Evolutionary conservation across 1,140 invertebrate genomes (phyloP).

Genomic region (Calycopis cecrops): DNA sequence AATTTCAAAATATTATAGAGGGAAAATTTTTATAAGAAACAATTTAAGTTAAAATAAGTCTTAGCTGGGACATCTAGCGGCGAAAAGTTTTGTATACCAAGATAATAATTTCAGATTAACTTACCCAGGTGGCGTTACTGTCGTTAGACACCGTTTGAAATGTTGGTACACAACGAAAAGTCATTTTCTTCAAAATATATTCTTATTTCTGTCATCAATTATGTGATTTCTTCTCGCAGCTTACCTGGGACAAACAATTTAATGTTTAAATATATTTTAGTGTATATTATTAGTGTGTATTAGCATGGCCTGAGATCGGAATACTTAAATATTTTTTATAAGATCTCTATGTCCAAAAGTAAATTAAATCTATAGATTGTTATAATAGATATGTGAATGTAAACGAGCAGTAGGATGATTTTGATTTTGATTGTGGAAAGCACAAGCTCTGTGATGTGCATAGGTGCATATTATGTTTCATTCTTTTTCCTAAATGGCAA

Average conservation of each 20-base stretch:
- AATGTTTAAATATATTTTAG: too few relatives aligned
- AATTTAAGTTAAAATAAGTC: slow-evolving; percentile 2
- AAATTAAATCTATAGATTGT: too few relatives aligned
- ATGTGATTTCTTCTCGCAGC: slow-evolving; percentile 58
- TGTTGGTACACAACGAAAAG: slow-evolving; percentile 80
- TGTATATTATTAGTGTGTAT: too few relatives aligned
- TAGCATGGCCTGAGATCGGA: too few relatives aligned
- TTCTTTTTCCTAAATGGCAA: too few relatives aligned
- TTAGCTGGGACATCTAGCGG: slow-evolving; percentile 34
- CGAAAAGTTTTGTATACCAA: slow-evolving; percentile 25
- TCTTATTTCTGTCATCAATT: slow-evolving; percentile 41
- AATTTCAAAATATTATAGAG: neutral
- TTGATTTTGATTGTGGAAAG: too few relatives aligned
- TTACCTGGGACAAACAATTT: slow-evolving; percentile 60
- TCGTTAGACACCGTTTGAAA: slow-evolving; percentile 79
- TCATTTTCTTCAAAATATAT: slow-evolving; percentile 64
- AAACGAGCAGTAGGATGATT: too few relatives aligned
- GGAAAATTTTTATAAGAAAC: neutral
- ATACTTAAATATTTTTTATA: too few relatives aligned
- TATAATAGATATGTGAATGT: too few relatives aligned
- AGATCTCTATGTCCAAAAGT: too few relatives aligned
- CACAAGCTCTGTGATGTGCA: too few relatives aligned
- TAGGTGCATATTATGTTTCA: too few relatives aligned
- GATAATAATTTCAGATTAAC: slow-evolving; percentile 41
- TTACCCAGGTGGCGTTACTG: slow-evolving; percentile 80